A percentile compares a stretch with the other conserved stretches of the same genome.
phyloP scores from a whole-genome alignment of 1,140 invertebrate species.

The Parasteatoda tepidariorum region DNA sequence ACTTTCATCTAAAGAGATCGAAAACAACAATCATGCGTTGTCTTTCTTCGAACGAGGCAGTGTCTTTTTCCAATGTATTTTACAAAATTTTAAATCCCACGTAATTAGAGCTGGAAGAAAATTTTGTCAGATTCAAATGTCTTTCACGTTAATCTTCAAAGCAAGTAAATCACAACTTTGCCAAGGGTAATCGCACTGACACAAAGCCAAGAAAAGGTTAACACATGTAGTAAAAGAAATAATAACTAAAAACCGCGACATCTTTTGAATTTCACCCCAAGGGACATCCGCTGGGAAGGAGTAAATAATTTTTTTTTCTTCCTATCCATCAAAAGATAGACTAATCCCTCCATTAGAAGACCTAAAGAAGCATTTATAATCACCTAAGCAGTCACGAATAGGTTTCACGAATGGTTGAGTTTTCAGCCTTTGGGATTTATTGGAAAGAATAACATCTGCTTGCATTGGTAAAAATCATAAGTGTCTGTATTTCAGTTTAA shows the following conservation, averaged over 20 bases:
- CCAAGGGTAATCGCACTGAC: not conserved
- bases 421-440: not conserved
- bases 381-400: not conserved
- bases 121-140: too few relatives aligned
- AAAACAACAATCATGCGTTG: too few relatives aligned
- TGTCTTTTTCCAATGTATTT: too few relatives aligned
- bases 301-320: not conserved
- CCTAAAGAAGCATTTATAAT: conserved; percentile 7
- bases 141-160: too few relatives aligned
- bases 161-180: too few relatives aligned
- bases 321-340: not conserved
- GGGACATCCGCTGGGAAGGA: not conserved
- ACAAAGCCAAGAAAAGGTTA: not conserved
- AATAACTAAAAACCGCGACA: not conserved
- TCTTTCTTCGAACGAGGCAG: too few relatives aligned
- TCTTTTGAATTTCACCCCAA: not conserved
- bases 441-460: not conserved
- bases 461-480: not conserved
- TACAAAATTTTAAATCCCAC: too few relatives aligned
- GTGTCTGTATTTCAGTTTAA: not conserved
- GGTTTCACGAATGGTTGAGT: not conserved
- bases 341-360: conserved; percentile 24
- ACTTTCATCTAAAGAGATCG: too few relatives aligned
- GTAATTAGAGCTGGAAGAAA: too few relatives aligned
- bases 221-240: not conserved